Evolutionary conservation across 2,797 vertebrate genomes (phyloP), one percentile per base, ranked within the genome.

Genomic region (Malurus leucopterus): DNA sequence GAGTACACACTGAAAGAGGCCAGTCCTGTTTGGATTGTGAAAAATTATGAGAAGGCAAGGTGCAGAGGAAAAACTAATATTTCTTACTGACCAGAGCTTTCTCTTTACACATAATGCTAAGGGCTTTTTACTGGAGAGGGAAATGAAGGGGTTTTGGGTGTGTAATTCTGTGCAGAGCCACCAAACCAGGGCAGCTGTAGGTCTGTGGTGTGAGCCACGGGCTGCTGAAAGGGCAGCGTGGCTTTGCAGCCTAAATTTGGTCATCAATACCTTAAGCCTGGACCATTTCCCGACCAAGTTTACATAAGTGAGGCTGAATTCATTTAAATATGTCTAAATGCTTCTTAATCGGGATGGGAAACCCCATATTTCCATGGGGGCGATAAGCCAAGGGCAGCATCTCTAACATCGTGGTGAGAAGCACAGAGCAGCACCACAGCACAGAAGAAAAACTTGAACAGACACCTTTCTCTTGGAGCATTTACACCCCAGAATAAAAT

Each of bases 31-130:
- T 61, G 57, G 50, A 47, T 30, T 68, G 58, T 7, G 36, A 93
- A 82, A 94, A 93, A 63, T 49, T 26, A 69, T 89, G 90, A 50
- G 74, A 91, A 74, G 69, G 75, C 51, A 92, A 93, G 84, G 81
- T 90, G 74, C 68, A 82, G 29, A 58, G 43, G 26, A 8, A 84
- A 68, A 82, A 16, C 2, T 4, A 24, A 26, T 41, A 41, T 82
- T 88, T 88, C 77, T 86, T n/a, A 36, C 34, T 68, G 80, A 41
- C 7, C 29, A 34, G 34, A 74, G 40, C 36, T 49, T 67, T 78
- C 29, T 74, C 21, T 36, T 63, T 41, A 43, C 32, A 67, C 0
- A 2, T 43, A 41, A 29, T 58, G 41, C 13, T 41, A 44, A 88
- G 29, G 50, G 26, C 17, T 90, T 90, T 32, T 22, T 62, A 11